Conservation (phyloP, 2,113 vertebrate species). For the Calypte anna region DNA sequence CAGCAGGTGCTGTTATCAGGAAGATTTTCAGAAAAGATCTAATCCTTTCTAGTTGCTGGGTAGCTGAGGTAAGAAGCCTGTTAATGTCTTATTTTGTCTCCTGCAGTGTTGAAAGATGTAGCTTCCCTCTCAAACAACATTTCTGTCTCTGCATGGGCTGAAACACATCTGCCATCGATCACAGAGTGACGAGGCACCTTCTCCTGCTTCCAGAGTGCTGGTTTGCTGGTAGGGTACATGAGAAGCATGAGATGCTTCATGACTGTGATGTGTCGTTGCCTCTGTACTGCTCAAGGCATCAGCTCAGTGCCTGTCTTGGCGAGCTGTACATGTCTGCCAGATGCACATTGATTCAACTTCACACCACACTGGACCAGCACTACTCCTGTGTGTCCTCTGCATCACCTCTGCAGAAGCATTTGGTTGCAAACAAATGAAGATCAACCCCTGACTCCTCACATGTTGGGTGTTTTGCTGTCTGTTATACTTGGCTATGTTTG, state of each 20-base stretch:
- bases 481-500: background rate
- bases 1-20: constrained; percentile 26
- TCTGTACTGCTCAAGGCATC: rapidly evolving
- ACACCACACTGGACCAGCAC: background rate
- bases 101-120: constrained; percentile 28
- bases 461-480: background rate
- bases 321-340: rapidly evolving
- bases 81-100: constrained; percentile 39
- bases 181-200: background rate
- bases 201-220: background rate
- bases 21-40: constrained; percentile 40
- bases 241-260: background rate
- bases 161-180: background rate
- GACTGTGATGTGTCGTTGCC: background rate
- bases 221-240: rapidly evolving
- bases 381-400: rapidly evolving
- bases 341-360: background rate
- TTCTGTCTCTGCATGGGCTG: background rate
- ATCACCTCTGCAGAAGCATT: background rate
- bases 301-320: background rate
- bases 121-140: constrained; percentile 7
- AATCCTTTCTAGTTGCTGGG: constrained; percentile 15
- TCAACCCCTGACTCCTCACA: background rate
- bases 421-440: background rate
- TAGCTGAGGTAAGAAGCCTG: constrained; percentile 22